These are phyloP conservation scores for Muscicapa comitata DNA, from an alignment of 2,797 vertebrate genomes.

Conservation along the genomic window DNA sequence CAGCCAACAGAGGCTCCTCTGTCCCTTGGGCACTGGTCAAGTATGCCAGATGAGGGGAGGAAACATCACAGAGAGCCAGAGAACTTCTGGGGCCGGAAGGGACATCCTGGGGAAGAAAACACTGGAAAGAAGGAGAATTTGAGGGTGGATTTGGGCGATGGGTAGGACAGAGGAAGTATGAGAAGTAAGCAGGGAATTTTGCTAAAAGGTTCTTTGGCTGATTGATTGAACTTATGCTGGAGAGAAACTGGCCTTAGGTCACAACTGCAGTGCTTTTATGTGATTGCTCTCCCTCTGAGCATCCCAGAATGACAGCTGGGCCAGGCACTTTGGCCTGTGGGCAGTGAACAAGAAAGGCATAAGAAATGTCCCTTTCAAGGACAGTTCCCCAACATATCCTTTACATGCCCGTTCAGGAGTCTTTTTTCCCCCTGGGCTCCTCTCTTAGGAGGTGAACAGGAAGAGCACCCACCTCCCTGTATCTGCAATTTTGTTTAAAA, in stretches of 20 bases:
- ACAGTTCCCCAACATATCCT: not conserved
- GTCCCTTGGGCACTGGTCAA: not conserved
- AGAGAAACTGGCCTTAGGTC: constrained; percentile 15
- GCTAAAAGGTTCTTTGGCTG: not conserved
- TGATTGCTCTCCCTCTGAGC: not conserved
- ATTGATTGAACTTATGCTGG: not conserved
- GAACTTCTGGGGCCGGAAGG: not conserved
- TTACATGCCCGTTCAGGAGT: not conserved
- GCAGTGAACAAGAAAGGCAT: not conserved
- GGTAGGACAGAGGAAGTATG: not conserved
- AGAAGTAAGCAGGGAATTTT: not conserved
- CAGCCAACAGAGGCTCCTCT: not conserved
- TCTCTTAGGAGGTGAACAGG: not conserved
- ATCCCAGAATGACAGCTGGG: not conserved
- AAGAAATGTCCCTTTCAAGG: not conserved
- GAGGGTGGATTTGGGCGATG: not conserved
- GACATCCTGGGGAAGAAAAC: not conserved
- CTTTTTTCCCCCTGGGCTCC: not conserved
- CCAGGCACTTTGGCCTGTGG: not conserved
- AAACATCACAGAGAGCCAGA: not conserved
- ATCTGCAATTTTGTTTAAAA: not conserved
- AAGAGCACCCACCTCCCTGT: not conserved
- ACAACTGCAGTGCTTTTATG: not conserved
- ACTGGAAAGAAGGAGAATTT: not conserved
- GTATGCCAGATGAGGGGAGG: not conserved